Base-by-base conservation (phyloP, 1,140 invertebrate genomes). In the Solenopsis fugax region DNA sequence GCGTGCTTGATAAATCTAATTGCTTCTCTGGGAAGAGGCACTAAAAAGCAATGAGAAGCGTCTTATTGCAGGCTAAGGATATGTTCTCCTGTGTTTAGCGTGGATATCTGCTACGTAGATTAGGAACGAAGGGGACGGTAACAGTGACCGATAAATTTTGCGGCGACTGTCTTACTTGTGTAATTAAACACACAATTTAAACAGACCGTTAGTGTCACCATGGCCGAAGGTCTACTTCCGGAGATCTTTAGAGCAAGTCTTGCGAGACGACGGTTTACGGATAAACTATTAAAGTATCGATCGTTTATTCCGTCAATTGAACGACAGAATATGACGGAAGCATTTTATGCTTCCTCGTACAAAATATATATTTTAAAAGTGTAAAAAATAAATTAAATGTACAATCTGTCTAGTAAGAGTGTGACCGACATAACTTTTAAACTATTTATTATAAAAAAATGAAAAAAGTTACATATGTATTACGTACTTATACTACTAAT, bases 181-280 rank as follows among this genome's bases (percentile, higher is more conserved):
- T 95, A 95, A 95, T 95, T 95, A 95, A 95, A 95, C 93, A 93
- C 93, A 94, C 94, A 94, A 95, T 94, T 95, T 95, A 95, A 94
- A 93, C 93, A 91, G 91, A 89, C 91, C 92, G 92, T 94, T 94
- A 94, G 93, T 89, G 93, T 94, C 94, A 90, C 85, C 92, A 91
- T 92, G 90, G 90, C 86, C 90, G 90, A 93, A 91, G 81, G 52
- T 89, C 76, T 91, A 78, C 76, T 86, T 81, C 37, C 58, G 48
- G 50, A 60, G 71, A 82, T 82, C 78, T 56, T 81, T 81, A 73
- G 37, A 85, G 73, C 48, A 52, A 85, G 41, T 67, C 60, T 65
- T 37, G 52, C 41, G 45, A 64, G 50, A 13, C 29, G 60, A 0
- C 67, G 37, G 18, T 75, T 37, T n/a, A 34, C 18, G 5, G 12